A percentile compares a stretch with the other conserved stretches of the same genome.
Evolutionary conservation across 2,797 vertebrate genomes (phyloP).

Genomic region (Macropodus opercularis): DNA sequence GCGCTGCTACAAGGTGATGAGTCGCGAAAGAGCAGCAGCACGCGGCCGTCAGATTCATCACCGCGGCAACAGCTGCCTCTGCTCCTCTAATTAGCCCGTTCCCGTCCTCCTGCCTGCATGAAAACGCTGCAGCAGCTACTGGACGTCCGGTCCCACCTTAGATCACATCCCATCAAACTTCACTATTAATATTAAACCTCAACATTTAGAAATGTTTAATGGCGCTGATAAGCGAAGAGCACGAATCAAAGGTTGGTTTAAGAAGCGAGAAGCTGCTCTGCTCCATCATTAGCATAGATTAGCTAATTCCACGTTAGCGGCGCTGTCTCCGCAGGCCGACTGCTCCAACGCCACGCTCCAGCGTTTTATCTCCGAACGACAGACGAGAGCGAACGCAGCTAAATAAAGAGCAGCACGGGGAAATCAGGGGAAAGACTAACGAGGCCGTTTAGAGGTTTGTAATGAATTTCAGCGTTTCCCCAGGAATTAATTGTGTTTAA

Average conservation of each 20-base stretch:
- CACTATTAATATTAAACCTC: too few species aligned
- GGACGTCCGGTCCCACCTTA: background rate
- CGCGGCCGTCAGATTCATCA: background rate
- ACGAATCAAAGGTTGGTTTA: too few species aligned
- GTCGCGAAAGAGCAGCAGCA: too few species aligned
- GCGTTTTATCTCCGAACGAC: conserved; percentile 39
- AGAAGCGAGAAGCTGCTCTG: too few species aligned
- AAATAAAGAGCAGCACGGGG: conserved; percentile 38
- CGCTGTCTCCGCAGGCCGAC: conserved; percentile 30
- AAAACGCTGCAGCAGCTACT: background rate
- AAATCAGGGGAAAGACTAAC: conserved; percentile 30
- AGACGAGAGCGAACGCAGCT: conserved; percentile 21
- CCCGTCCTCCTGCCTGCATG: conserved; percentile 14
- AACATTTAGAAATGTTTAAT: too few species aligned
- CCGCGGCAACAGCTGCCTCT: background rate
- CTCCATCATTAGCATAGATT: conserved; percentile 46
- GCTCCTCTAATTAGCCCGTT: background rate
- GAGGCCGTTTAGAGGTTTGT: conserved; percentile 32
- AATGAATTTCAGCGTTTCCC: conserved; percentile 38
- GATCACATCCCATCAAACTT: too few species aligned
- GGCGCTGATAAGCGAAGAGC: too few species aligned
- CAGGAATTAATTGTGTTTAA: conserved; percentile 54
- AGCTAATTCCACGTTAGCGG: conserved; percentile 8
- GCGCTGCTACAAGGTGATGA: conserved; percentile 3
- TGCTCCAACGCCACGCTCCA: conserved; percentile 6